A percentile compares a stretch with the other conserved stretches of the same genome.
These are phyloP conservation scores for Chrosomus eos DNA, from an alignment of 2,797 vertebrate species.

Conservation along the genomic window DNA sequence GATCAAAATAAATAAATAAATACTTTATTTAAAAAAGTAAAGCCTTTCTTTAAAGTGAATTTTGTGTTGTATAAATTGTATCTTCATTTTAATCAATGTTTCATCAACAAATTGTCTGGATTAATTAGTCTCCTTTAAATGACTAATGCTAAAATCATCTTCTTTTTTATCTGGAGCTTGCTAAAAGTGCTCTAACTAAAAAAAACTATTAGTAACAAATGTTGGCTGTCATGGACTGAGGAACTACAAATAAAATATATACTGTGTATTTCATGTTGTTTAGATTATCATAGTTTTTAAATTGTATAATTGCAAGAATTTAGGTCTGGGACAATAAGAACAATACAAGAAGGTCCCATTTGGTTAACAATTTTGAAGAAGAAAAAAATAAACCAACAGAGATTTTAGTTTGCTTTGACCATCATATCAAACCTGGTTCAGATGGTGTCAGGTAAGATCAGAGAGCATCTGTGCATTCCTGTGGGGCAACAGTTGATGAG, in stretches of 20 bases:
- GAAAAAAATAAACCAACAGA: too few species aligned
- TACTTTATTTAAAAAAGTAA: too few species aligned
- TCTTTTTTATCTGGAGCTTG: background rate
- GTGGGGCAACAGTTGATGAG: slow-evolving; percentile 19
- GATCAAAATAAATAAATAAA: too few species aligned
- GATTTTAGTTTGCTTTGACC: background rate
- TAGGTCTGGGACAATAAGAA: background rate
- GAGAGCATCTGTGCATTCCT: slow-evolving; percentile 26
- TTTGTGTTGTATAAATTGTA: too few species aligned
- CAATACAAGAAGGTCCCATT: background rate
- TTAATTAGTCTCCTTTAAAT: too few species aligned
- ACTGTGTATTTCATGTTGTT: background rate
- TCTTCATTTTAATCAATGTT: too few species aligned
- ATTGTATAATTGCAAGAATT: background rate
- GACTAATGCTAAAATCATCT: background rate
- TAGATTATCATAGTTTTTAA: background rate
- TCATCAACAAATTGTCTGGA: too few species aligned
- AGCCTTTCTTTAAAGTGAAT: too few species aligned
- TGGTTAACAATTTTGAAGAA: background rate
- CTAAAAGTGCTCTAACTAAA: background rate
- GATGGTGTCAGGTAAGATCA: slow-evolving; percentile 14
- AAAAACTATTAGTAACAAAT: background rate
- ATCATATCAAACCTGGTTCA: slow-evolving; percentile 30
- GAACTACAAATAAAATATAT: too few species aligned
- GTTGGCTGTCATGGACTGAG: background rate